Conservation (phyloP, 1,140 invertebrate species). For the Vollenhovia emeryi region DNA sequence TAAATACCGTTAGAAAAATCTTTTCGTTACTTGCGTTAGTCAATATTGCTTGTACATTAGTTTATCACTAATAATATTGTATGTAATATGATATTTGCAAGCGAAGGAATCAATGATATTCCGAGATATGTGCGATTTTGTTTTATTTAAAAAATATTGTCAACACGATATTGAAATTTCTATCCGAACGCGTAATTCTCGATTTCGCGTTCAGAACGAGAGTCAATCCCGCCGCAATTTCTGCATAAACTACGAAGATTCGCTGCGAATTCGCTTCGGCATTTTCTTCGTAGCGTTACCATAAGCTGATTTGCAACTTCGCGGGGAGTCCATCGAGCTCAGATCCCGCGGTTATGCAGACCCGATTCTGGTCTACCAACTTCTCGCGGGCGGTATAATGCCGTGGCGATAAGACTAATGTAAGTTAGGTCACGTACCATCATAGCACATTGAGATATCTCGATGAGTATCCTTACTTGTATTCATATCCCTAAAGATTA, state of each 20-base stretch:
- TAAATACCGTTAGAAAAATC: not conserved
- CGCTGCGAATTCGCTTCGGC: constrained; percentile 16
- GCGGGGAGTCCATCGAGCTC: constrained; percentile 54
- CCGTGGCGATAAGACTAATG: constrained; percentile 69
- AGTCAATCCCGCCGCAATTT: constrained; percentile 10
- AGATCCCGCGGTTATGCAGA: constrained; percentile 54
- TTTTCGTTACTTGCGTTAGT: not conserved
- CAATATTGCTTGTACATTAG: not conserved
- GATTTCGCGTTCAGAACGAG: not conserved
- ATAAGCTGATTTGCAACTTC: constrained; percentile 57
- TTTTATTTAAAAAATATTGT: not conserved
- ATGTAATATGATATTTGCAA: not conserved
- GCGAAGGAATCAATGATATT: not conserved
- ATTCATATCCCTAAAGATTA: constrained; percentile 44
- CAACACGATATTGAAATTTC: not conserved
- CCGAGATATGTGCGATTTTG: not conserved
- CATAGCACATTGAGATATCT: constrained; percentile 64
- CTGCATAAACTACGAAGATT: constrained; percentile 20
- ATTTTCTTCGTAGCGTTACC: constrained; percentile 48
- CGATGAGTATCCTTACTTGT: constrained; percentile 35
- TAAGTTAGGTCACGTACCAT: constrained; percentile 67
- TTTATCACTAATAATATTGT: constrained; percentile 2
- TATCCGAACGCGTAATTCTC: not conserved
- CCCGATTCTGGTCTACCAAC: constrained; percentile 65
- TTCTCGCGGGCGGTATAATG: constrained; percentile 49